A percentile compares a stretch with the other conserved stretches of the same genome.
Conservation (phyloP, 2,797 vertebrate species). For the Huso huso region DNA sequence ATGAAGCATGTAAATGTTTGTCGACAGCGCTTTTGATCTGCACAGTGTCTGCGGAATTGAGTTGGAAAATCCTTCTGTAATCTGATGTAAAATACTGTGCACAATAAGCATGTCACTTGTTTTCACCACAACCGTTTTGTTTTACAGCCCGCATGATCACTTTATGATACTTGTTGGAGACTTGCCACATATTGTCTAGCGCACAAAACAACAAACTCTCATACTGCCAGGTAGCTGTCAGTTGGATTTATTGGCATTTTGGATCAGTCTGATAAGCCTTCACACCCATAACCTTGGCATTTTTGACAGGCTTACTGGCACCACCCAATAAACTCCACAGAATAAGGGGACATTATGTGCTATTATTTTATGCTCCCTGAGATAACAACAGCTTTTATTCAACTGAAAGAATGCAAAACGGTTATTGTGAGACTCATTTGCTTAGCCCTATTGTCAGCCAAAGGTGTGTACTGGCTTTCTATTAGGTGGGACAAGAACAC, state of each 20-base stretch:
- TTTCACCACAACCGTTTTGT: slow-evolving; percentile 2
- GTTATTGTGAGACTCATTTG: too few species aligned
- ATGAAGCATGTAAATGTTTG: slow-evolving; percentile 32
- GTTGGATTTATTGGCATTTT: slow-evolving; percentile 18
- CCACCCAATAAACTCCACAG: slow-evolving; percentile 22
- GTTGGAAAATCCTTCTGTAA: slow-evolving; percentile 26
- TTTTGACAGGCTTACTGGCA: slow-evolving; percentile 47
- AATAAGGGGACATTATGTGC: slow-evolving; percentile 19
- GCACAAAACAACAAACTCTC: background rate
- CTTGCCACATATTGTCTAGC: background rate
- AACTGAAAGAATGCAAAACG: too few species aligned
- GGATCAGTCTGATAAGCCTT: slow-evolving; percentile 24
- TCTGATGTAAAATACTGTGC: slow-evolving; percentile 26
- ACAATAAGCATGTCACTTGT: slow-evolving; percentile 16
- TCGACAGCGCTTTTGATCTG: slow-evolving; percentile 25
- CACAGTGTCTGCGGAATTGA: slow-evolving; percentile 27
- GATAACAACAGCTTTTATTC: slow-evolving; percentile 12
- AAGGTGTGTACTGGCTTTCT: too few species aligned
- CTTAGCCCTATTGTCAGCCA: too few species aligned
- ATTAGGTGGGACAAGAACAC: too few species aligned
- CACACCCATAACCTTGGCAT: slow-evolving; percentile 24
- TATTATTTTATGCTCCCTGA: slow-evolving; percentile 4
- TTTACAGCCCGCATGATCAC: slow-evolving; percentile 4
- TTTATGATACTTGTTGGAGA: slow-evolving; percentile 9
- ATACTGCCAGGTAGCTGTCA: slow-evolving; percentile 8